Evolutionary conservation across 2,113 vertebrate species (phyloP).

Genomic region (Riparia riparia): DNA sequence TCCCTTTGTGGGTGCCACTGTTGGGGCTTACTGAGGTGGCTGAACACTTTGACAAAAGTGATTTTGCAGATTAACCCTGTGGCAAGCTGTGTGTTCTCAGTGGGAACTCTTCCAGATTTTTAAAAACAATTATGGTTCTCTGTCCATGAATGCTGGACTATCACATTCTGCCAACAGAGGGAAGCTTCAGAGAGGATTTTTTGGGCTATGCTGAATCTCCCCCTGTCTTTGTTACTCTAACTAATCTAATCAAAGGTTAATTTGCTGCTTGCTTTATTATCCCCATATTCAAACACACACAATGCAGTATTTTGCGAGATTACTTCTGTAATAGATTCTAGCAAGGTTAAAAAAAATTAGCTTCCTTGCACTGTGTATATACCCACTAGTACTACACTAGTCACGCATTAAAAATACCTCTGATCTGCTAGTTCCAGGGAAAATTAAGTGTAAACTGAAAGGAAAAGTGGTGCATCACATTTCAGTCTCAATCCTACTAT

Average conservation of each 20-base stretch:
- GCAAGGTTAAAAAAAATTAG: not conserved
- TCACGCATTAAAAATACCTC: conserved; percentile 11
- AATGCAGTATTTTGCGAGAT: not conserved
- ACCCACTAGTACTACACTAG: not conserved
- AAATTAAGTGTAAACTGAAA: conserved; percentile 19
- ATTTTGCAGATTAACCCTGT: not conserved
- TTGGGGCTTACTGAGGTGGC: not conserved
- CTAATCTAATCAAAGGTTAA: conserved; percentile 15
- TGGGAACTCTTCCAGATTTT: not conserved
- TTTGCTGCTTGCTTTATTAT: conserved; percentile 37
- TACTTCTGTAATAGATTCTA: conserved; percentile 13
- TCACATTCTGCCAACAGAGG: not conserved
- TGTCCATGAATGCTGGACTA: not conserved
- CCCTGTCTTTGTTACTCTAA: not conserved
- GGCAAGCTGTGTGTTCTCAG: not conserved
- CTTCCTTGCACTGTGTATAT: not conserved
- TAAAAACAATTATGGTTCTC: not conserved
- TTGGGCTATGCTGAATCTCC: not conserved
- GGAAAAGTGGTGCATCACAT: not conserved
- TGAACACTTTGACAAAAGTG: not conserved
- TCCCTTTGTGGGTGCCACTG: conserved; percentile 4
- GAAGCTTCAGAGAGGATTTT: not conserved
- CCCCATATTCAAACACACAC: not conserved
- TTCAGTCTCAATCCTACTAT: not conserved
- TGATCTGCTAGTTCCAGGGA: not conserved